Evolutionary conservation across 2,113 vertebrate genomes (phyloP), one percentile per base, ranked within the genome.

Genomic region (Mesitornis unicolor): DNA sequence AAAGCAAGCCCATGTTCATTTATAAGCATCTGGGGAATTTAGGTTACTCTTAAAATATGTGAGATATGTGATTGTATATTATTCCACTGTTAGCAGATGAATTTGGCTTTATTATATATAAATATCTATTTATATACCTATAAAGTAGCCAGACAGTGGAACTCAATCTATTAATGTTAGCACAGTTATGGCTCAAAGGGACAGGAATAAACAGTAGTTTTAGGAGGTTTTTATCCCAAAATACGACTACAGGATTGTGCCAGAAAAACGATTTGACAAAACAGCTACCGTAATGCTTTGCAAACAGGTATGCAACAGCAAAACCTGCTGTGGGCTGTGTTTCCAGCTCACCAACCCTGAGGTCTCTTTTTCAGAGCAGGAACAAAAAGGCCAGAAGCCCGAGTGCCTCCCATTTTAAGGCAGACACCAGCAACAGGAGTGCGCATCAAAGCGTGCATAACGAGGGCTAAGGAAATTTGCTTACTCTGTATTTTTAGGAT

Each of bases 401-500:
- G 20, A 45, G 18, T 36, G 53, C 7, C 43, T n/a, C 43, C 31
- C 7, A 4, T 60, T 69, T 89, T 84, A 84, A 68, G 65, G 53
- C 1, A 76, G 68, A 54, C 77, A 84, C 50, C 17, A 26, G 75
- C 51, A 84, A 51, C 10, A 74, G 1, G 20, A 73, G 57, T 6
- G 5, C 10, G 56, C 80, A 84, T 89, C 57, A 75, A 94, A 95
- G 84, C 31, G 35, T 78, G 38, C 43, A 57, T 57, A 84, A 64
- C 26, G 31, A 89, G 16, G 78, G 50, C 88, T 71, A 87, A 87
- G 90, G 73, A 96, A 95, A 96, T 96, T 84, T 84, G 90, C 80
- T 91, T 94, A 82, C 45, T 56, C 47, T 69, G 6, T 95, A 95
- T 90, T 96, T 95, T 94, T 54, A 91, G 93, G 67, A 90, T 89